Percentiles rank a stretch among this genome's conserved stretches.
These are phyloP conservation scores for Chroicocephalus ridibundus DNA, from an alignment of 2,113 vertebrate species.

Conservation along the genomic window DNA sequence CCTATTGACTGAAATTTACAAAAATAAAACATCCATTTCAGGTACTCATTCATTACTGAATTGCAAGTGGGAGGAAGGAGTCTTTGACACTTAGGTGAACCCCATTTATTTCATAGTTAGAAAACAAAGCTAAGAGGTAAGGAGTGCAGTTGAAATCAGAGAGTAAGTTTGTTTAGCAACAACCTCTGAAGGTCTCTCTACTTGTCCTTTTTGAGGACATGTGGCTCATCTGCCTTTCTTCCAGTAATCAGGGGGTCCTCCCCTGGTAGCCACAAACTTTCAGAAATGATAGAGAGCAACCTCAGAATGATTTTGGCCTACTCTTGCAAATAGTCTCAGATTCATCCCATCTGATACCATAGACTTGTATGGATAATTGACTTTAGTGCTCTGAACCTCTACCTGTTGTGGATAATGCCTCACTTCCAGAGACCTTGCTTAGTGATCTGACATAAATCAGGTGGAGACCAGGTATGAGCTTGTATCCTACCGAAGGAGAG, in stretches of 20 bases:
- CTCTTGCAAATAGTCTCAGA: not conserved
- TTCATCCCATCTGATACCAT: no score
- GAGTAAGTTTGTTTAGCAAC: not conserved
- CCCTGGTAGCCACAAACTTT: not conserved
- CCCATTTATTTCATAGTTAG: not conserved
- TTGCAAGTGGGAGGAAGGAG: not conserved
- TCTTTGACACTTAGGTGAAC: not conserved
- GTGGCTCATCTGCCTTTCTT: not conserved
- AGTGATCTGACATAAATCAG: not conserved
- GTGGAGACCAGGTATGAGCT: not conserved
- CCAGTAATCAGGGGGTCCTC: accelerated
- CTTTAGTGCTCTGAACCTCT: not conserved
- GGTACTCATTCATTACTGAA: not conserved
- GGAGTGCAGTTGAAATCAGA: not conserved
- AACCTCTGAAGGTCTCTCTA: not conserved
- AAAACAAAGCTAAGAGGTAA: not conserved
- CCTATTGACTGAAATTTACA: not conserved
- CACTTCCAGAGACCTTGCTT: not conserved
- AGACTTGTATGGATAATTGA: not conserved
- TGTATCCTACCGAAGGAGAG: not conserved
- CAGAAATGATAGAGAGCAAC: not conserved
- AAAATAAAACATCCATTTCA: not conserved
- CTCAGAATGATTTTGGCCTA: not conserved
- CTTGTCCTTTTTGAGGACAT: not conserved
- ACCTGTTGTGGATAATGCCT: not conserved